phyloP scores from a whole-genome alignment of 2,888 invertebrate genomes.

The Luffia ferchaultella region DNA sequence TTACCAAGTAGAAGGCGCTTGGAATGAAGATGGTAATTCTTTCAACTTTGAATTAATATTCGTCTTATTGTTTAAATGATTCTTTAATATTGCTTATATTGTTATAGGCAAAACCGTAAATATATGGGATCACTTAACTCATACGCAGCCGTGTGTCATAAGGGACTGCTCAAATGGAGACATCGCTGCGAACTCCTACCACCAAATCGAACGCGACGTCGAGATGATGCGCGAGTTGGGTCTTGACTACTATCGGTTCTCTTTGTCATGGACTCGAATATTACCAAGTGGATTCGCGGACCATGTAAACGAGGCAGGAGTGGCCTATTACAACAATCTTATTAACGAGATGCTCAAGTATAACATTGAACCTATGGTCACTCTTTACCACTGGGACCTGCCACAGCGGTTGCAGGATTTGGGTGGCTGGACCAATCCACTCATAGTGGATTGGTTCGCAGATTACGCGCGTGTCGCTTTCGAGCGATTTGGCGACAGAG shows the following conservation, averaged over 20 bases:
- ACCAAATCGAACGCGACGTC: conserved; percentile 5
- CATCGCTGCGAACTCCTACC: conserved; percentile 4
- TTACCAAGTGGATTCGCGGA: conserved; percentile 65
- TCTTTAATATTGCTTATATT: not conserved
- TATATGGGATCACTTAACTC: conserved; percentile 35
- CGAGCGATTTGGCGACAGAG: conserved; percentile 53
- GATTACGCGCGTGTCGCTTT: conserved; percentile 56
- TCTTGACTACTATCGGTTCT: conserved; percentile 58
- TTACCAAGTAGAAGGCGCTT: conserved; percentile 18
- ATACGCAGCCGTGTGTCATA: conserved; percentile 26
- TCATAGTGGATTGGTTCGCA: conserved; percentile 51
- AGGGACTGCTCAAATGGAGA: conserved; percentile 24
- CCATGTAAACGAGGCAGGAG: conserved; percentile 65
- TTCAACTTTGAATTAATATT: not conserved
- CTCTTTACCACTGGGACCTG: conserved; percentile 65
- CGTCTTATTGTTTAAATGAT: too few relatives aligned
- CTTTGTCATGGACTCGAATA: conserved; percentile 70
- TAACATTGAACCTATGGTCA: conserved; percentile 63
- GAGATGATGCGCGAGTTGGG: conserved; percentile 14
- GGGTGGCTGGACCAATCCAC: conserved; percentile 63
- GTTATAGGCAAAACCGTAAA: conserved; percentile 7
- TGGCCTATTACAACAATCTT: conserved; percentile 71
- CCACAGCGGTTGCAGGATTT: conserved; percentile 57
- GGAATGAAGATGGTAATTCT: conserved; percentile 16
- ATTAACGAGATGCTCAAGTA: conserved; percentile 66